These are phyloP conservation scores for Cordilura impudica DNA, from an alignment of 2,888 invertebrate genomes.

Conservation along the genomic window DNA sequence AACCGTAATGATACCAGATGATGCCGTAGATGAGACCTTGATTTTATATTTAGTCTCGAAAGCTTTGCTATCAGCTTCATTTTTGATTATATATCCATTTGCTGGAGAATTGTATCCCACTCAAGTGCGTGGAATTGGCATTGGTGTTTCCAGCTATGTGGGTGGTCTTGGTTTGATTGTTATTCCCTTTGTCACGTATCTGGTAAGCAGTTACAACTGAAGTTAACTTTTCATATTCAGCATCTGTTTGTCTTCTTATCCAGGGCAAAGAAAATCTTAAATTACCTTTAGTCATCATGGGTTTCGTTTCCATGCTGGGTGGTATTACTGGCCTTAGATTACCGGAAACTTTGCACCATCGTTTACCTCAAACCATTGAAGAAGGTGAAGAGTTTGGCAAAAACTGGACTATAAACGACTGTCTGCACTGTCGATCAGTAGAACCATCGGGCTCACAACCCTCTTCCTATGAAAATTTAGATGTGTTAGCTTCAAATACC, in stretches of 20 bases:
- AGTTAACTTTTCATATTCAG: too few species aligned
- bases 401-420: slow-evolving; percentile 87
- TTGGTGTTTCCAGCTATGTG: slow-evolving; percentile 93
- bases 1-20: slow-evolving; percentile 89
- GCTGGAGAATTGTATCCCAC: slow-evolving; percentile 95
- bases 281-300: slow-evolving; percentile 91
- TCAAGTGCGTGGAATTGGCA: slow-evolving; percentile 91
- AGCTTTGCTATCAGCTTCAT: slow-evolving; percentile 93
- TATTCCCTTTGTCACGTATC: slow-evolving; percentile 93
- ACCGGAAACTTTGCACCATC: slow-evolving; percentile 90
- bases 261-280: slow-evolving; percentile 91
- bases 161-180: slow-evolving; percentile 92
- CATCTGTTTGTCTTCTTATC: background rate
- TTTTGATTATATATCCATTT: slow-evolving; percentile 94
- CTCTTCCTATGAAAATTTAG: slow-evolving; percentile 87
- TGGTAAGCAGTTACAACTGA: slow-evolving; percentile 82
- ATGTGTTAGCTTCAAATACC: slow-evolving; percentile 79
- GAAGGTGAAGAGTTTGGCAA: slow-evolving; percentile 93
- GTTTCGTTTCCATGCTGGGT: slow-evolving; percentile 88
- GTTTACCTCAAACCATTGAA: slow-evolving; percentile 90
- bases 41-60: slow-evolving; percentile 89
- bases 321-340: slow-evolving; percentile 88
- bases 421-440: slow-evolving; percentile 84
- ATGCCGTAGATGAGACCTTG: slow-evolving; percentile 86
- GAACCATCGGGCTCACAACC: slow-evolving; percentile 78